Evolutionary conservation across 2,113 vertebrate species (phyloP), one percentile per base, ranked within the genome.

Genomic region (Butastur rufipennis): DNA sequence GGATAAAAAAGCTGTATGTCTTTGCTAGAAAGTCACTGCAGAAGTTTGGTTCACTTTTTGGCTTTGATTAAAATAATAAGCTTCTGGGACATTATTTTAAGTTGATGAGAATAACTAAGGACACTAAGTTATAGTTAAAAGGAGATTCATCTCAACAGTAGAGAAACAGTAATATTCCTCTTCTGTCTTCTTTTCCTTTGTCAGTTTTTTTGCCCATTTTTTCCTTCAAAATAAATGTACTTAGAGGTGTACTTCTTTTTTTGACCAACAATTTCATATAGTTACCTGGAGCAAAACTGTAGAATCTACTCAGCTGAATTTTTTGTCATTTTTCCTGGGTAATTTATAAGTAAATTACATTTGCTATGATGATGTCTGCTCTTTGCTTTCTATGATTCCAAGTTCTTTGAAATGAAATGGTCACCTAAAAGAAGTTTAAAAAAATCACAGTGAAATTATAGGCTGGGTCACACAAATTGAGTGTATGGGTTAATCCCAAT

Each of bases 321-420:
- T 91, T 88, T 83, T 40, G 22, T 61, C 27, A 34, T 96, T 93
- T 93, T 94, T 95, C 43, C 27, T 80, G 34, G 6, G 68, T 77
- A 82, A 94, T 96, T 87, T 84, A n/a, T 70, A 95, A 91, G 71
- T 61, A 88, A 94, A 87, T 78, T 92, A 38, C 38, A 72, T 96
- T 92, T 94, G 7, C 61, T 91, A 8, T 59, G 70, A 52, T 68
- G 66, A 75, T 81, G 17, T 36, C 73, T 95, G 65, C 36, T 78
- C 29, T 93, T 88, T 78, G 27, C 59, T 95, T 88, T 94, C 68
- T 82, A 4, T 67, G 53, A 78, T 93, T 94, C 42, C 38, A 68
- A 55, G 42, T 89, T 89, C 36, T 68, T 94, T 91, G 42, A 94
- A 92, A 92, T 86, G 0, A 73, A 66, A 66, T 42, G 25, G 43